Base-by-base conservation (phyloP, 2,113 vertebrate genomes). In the Chrysemys picta region DNA sequence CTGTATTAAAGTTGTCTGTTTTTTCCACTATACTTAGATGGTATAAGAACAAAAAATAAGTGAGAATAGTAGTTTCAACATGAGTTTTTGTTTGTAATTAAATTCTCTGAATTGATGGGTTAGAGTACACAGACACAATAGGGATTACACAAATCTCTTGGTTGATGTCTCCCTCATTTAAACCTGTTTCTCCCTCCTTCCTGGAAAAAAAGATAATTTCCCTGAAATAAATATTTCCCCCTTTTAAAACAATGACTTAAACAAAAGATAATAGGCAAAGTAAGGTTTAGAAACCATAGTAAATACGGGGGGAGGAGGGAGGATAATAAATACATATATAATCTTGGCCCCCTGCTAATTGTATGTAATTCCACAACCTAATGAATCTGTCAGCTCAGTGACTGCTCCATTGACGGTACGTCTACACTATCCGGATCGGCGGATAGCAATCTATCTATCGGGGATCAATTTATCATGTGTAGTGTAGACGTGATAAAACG, bases 141-240 rank as follows among this genome's bases (percentile, higher is more conserved):
- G 49, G 59, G 88, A 97, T 97, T 97, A 95, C 62, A 96, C 57
- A 96, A 94, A 83, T 59, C 35, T 94, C 94, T 98, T 94, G 95
- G 88, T 97, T 92, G 87, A 96, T 96, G 65, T 89, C 59, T 89
- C 89, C 81, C 84, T 93, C 75, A 97, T 97, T 97, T 95, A 91
- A 97, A 96, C 79, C 87, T 97, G 84, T 89, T 98, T 97, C 86
- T 95, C 80, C 89, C 88, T 98, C 95, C 89, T 97, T 96, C 90
- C 92, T 76, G 53, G 84, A 97, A 96, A 87, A 85, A 96, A 91
- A 97, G 59, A 95, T 96, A 95, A 97, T 95, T 91, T 49, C 84
- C 81, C 87, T 89, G 96, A 98, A 98, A 96, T 87, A 1, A 95
- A 29, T 97, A 85, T 96, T 94, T 96, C 45, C 89, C 62, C 83